Conservation (phyloP, 1,140 invertebrate genomes). For the Apis cerana region DNA sequence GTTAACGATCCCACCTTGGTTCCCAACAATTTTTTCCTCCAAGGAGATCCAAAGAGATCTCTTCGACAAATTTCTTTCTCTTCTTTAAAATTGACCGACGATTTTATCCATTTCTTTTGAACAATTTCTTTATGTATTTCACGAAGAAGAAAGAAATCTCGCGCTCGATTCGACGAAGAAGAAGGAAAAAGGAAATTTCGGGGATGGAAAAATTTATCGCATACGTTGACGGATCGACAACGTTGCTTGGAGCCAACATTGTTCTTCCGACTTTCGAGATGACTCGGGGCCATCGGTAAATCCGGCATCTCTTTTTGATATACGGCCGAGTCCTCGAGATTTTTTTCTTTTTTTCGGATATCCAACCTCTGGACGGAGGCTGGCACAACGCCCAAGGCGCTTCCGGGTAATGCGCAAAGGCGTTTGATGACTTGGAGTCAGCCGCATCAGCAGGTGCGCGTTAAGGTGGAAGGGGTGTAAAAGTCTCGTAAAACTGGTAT, state of each 20-base stretch:
- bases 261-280: no score
- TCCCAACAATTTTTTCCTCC: neutral
- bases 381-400: slow-evolving; percentile 40
- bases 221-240: neutral
- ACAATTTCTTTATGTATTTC: no score
- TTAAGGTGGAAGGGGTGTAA: slow-evolving; percentile 21
- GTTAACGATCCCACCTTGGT: neutral
- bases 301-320: slow-evolving; percentile 15
- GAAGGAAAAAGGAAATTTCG: neutral
- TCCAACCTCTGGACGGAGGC: neutral
- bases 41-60: no score
- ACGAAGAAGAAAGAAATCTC: neutral
- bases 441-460: slow-evolving; percentile 17
- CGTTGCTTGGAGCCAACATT: neutral
- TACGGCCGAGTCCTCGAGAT: slow-evolving; percentile 39
- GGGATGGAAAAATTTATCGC: neutral
- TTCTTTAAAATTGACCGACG: no score
- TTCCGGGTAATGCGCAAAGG: slow-evolving; percentile 48
- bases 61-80: no score
- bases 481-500: slow-evolving; percentile 42
- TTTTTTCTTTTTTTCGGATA: neutral
- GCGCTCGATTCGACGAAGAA: no score
- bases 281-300: slow-evolving; percentile 9
- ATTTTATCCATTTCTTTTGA: no score
- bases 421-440: slow-evolving; percentile 46